Base-by-base conservation (phyloP, 2,113 vertebrate genomes). In the Rhinoderma darwinii region DNA sequence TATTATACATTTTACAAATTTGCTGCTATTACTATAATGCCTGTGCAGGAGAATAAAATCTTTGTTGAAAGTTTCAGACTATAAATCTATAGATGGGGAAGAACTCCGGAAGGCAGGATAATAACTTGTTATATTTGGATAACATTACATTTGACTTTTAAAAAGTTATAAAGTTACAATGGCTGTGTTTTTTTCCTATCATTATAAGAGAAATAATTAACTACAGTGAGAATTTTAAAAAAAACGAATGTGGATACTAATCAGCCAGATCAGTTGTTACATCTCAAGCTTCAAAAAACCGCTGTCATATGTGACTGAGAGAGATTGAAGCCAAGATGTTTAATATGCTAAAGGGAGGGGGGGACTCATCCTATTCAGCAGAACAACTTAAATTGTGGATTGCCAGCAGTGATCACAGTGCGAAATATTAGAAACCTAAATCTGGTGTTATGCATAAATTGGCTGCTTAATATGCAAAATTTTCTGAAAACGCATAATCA, bases 381-480 rank as follows among this genome's bases (percentile, higher is more conserved):
- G 10, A 75, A 59, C 75, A 86, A 72, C 11, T 27, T 82, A 44
- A 80, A 87, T 82, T 86, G 51, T 75, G 68, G 50, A 87, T 81
- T 75, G 68, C 73, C 68, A 86, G 85, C 85, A 81, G 15, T 74
- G 63, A 81, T 86, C 77, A 75, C 20, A 54, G 39, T 50, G 39
- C 79, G 63, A 87, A 82, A 63, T 82, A 82, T 82, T 82, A 74
- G 51, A 82, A 75, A 74, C 37, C n/a, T 87, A 82, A 87, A 75
- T 51, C 66, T 63, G 41, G 51, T 75, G 18, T 87, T 87, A 82
- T 74, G 78, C 63, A 82, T 82, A 82, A 61, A 81, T 87, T 87
- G 66, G 15, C 86, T 82, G 68, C 39, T 87, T 75, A 87, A 87
- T 86, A 86, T 87, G 85, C 66, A 87, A 68, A 68, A 73, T 82